Base-by-base conservation (phyloP, 2,888 invertebrate species). In the Pristionchus japonicus region DNA sequence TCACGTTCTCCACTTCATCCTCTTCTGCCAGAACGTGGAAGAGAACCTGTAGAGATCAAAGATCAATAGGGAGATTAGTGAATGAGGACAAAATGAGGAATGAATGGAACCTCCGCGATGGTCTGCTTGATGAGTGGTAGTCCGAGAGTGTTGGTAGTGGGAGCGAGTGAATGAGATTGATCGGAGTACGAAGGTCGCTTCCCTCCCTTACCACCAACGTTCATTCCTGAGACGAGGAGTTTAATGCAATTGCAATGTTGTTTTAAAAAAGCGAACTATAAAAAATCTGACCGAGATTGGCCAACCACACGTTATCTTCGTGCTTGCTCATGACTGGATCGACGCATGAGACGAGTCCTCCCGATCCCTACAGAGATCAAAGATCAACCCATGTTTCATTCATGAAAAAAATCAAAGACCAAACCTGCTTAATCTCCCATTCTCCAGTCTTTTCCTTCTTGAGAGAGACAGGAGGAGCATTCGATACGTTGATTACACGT, bases 401-500 rank as follows among this genome's bases (percentile, higher is more conserved):
- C 3, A 9, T 61, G 20, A 74, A 6, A 47, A 77, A 27, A n/a
- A 15, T 43, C 15, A 77, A 43, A 43, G n/a, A 27, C n/a, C 23
- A 3, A 0, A 74, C 88, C 88, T 93, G 93, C 37, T 92, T 93
- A 34, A 93, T 94, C 77, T 92, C 90, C 94, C 94, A 94, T 88
- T 93, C 93, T 52, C 94, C 94, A 3, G 92, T 92, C 91, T 90
- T 92, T 89, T 89, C 92, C 17, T 91, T 89, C 82, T 92, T 94
- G 89, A 94, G 83, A 11, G 94, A 93, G 11, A 94, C 94, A 15
- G 94, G 94, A 13, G 94, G 94, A 20, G 94, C 94, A 82, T 94
- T 94, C 15, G 94, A 94, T 23, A 94, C 94, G 88, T 94, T 94
- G 89, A 94, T 94, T 6, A 94, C 94, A 27, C 94, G 91, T 90